phyloP scores from a whole-genome alignment of 2,113 vertebrate genomes.

The Notarius quadriscutis region DNA sequence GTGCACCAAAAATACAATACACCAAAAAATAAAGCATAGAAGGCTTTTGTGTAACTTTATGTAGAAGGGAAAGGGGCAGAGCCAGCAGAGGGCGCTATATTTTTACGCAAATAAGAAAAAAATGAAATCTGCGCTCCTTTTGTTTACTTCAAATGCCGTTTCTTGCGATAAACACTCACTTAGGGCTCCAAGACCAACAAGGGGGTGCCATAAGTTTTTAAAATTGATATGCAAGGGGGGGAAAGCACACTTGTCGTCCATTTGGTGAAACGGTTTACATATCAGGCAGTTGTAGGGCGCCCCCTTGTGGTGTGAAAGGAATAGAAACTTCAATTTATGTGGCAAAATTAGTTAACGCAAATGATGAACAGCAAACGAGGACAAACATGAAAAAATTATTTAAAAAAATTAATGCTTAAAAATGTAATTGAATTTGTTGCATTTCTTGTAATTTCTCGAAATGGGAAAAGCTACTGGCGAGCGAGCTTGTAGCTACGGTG shows the following conservation, averaged over 20 bases:
- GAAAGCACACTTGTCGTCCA: not conserved
- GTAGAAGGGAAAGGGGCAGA: not conserved
- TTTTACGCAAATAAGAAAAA: not conserved
- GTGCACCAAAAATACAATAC: not conserved
- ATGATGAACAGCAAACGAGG: not conserved
- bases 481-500: not conserved
- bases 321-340: not conserved
- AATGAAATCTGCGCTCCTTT: no score
- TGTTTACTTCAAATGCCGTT: not conserved
- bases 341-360: not conserved
- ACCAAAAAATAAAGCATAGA: not conserved
- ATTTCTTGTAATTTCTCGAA: not conserved
- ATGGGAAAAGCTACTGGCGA: not conserved
- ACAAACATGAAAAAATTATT: not conserved
- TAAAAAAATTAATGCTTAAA: not conserved
- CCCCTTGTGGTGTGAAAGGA: not conserved
- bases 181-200: not conserved
- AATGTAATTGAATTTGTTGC: not conserved
- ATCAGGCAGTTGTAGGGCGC: not conserved
- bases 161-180: not conserved
- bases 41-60: not conserved
- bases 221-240: not conserved
- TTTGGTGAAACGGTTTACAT: not conserved
- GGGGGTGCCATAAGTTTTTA: not conserved
- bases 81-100: not conserved